Percentiles rank a stretch among this genome's conserved stretches.
phyloP scores from a whole-genome alignment of 2,888 invertebrate species.

The Falcaria lacertinaria region DNA sequence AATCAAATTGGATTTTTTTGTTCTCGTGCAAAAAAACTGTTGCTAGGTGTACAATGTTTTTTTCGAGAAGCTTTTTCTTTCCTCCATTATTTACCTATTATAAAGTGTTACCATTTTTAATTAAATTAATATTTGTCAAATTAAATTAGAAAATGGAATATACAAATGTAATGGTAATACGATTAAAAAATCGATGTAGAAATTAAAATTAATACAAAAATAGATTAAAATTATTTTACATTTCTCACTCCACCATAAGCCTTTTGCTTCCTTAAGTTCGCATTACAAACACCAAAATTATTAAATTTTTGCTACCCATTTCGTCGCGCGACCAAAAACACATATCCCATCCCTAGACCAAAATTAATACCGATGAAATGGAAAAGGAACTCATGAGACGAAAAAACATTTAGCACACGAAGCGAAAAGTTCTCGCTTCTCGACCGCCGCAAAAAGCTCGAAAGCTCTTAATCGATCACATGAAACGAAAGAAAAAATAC shows the following conservation, averaged over 20 bases:
- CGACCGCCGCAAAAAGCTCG: constrained; percentile 41
- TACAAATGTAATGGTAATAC: no score
- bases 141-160: no score
- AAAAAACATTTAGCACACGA: constrained; percentile 22
- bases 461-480: constrained; percentile 46
- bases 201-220: no score
- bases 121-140: no score
- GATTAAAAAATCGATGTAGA: no score
- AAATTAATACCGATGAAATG: constrained; percentile 29
- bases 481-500: constrained; percentile 32
- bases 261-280: constrained; percentile 8
- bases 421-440: constrained; percentile 33
- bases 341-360: constrained; percentile 20
- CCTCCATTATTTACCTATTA: no score
- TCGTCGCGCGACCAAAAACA: constrained; percentile 16
- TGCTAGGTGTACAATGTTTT: neutral
- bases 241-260: constrained; percentile 34
- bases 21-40: neutral
- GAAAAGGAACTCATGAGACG: constrained; percentile 20
- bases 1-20: neutral
- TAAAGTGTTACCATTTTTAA: no score
- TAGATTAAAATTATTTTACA: constrained; percentile 32
- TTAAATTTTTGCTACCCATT: constrained; percentile 6
- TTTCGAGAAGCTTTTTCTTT: no score
- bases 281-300: constrained; percentile 2